Base-by-base conservation (phyloP, 2,113 vertebrate genomes). In the Boulengeromyrus knoepffleri region DNA sequence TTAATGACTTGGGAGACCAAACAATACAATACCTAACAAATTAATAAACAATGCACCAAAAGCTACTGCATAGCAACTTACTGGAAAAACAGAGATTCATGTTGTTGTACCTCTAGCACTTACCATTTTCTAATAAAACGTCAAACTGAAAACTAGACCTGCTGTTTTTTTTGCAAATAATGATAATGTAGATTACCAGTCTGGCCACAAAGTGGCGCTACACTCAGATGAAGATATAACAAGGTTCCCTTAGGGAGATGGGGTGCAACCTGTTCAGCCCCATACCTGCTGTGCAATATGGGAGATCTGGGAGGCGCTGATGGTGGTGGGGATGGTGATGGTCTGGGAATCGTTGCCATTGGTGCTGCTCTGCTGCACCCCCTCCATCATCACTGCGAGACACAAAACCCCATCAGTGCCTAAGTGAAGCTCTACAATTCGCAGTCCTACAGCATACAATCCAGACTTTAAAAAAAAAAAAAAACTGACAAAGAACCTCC, bases 211-310 rank as follows among this genome's bases (percentile, higher is more conserved):
- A 42, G 36, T 80, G 36, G 13, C 10, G 5, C 74, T 80, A 42
- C 36, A 42, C 31, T 42, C 74, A 80, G 36, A 7, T 17, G 15
- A 80, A 80, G 17, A 47, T 24, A 85, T 46, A 47, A 45, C 3
- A 47, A 47, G 45, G 3, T 83, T 45, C 62, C n/a, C n/a, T 27
- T 31, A 47, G 39, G 45, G 83, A 85, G 45, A 85, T 85, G 45
- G 83, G 31, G 39, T 24, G 21, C 45, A 47, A 10, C 83, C 42
- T 24, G 45, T 53, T 49, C 85, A 87, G 50, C 49, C 85, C 85
- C 56, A 62, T 95, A 95, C 95, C 95, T 96, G 95, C 86, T 94
- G 94, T 66, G 93, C 94, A 94, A 95, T 95, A 91, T 96, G 95
- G 91, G 93, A 94, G 91, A 96, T 94, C 92, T 95, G 95, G 92